These are phyloP conservation scores for Drosophila percnosoma DNA, from an alignment of 2,888 invertebrate species.

Conservation along the genomic window DNA sequence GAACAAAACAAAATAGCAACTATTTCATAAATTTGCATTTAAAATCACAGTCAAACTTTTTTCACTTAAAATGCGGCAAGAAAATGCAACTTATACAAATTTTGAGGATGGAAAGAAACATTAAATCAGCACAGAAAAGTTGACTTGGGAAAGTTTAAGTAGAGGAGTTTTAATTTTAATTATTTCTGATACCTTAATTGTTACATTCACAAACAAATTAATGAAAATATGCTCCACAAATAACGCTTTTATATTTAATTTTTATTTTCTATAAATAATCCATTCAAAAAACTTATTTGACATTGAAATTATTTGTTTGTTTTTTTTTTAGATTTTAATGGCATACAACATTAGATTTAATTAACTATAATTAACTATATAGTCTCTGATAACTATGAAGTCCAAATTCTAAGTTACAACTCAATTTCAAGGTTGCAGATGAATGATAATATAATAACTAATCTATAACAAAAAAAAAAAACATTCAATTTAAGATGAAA, in stretches of 20 bases:
- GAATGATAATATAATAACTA: background rate
- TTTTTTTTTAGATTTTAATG: background rate
- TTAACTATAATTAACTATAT: background rate
- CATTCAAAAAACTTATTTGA: background rate
- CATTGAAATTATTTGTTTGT: background rate
- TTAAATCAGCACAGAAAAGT: background rate
- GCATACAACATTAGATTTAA: background rate
- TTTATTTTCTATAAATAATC: background rate
- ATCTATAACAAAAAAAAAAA: background rate
- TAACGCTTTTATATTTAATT: no score
- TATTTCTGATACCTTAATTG: background rate
- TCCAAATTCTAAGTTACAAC: background rate
- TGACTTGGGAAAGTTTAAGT: background rate
- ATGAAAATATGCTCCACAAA: background rate
- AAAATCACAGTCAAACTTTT: background rate
- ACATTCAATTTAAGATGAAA: background rate
- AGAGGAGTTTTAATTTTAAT: background rate
- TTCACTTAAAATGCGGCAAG: background rate
- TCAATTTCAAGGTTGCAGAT: background rate
- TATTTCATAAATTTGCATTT: conserved; percentile 1
- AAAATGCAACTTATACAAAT: background rate
- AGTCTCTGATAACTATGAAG: no score
- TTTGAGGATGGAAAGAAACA: background rate
- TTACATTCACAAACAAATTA: background rate
- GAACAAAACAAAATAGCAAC: background rate